phyloP scores from a whole-genome alignment of 2,888 invertebrate species.

The Chydorus sphaericus region DNA sequence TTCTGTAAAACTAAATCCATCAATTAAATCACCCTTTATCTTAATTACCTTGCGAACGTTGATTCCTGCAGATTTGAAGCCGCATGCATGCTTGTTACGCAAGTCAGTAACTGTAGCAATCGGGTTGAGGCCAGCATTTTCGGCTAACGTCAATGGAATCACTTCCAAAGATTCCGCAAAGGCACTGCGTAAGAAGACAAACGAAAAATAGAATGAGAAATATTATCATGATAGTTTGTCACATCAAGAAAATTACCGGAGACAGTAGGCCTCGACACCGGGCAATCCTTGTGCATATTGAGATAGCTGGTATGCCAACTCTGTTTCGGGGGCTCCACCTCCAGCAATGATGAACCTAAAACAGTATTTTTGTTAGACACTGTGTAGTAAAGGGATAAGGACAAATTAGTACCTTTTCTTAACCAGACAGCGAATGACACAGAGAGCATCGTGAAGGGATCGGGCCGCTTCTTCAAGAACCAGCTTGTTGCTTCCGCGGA shows the following conservation, averaged over 20 bases:
- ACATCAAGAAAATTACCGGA: conserved; percentile 31
- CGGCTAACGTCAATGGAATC: conserved; percentile 77
- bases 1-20: too few relatives aligned
- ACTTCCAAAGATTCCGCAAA: conserved; percentile 93
- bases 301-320: conserved; percentile 69
- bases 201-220: neutral
- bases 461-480: conserved; percentile 80
- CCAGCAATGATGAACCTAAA: conserved; percentile 72
- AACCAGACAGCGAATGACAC: conserved; percentile 90
- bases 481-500: conserved; percentile 77
- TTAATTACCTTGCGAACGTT: conserved; percentile 62
- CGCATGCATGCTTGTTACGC: conserved; percentile 79
- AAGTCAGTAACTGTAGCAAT: conserved; percentile 93
- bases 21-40: neutral
- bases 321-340: conserved; percentile 95
- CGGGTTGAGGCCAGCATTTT: conserved; percentile 83
- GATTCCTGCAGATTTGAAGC: conserved; percentile 76
- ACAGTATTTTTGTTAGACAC: too few relatives aligned
- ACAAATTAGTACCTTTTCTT: conserved; percentile 47
- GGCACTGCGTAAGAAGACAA: conserved; percentile 39
- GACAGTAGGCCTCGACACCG: conserved; percentile 89
- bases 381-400: neutral
- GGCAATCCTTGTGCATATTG: conserved; percentile 65
- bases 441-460: conserved; percentile 80
- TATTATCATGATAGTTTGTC: neutral